Evolutionary conservation across 2,888 invertebrate genomes (phyloP).

Genomic region (Cryptocheilus praepositus): DNA sequence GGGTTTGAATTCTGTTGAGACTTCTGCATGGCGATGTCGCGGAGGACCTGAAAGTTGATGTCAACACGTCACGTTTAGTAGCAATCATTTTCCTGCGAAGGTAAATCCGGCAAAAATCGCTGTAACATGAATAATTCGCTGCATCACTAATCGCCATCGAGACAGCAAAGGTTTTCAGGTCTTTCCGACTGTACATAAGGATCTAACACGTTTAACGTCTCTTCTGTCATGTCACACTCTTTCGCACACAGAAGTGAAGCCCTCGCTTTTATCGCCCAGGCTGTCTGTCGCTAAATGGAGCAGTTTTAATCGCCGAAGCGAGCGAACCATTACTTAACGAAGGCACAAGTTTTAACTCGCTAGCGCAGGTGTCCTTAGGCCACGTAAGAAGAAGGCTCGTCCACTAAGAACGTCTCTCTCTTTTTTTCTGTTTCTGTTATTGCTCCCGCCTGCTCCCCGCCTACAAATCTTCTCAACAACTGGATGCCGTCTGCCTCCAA

Average conservation of each 20-base stretch:
- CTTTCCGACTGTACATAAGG: constrained; percentile 48
- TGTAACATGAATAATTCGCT: no score
- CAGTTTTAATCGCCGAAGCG: neutral
- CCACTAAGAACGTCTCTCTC: constrained; percentile 73
- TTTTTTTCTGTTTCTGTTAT: constrained; percentile 75
- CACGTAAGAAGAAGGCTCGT: constrained; percentile 59
- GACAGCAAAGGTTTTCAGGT: constrained; percentile 34
- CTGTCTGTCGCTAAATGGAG: constrained; percentile 18
- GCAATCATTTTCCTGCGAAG: no score
- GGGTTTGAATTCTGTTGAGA: constrained; percentile 30
- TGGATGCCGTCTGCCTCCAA: constrained; percentile 75
- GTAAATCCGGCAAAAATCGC: no score
- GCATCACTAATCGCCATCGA: no score
- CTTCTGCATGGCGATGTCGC: constrained; percentile 30
- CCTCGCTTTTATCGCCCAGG: constrained; percentile 4
- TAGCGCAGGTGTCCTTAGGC: constrained; percentile 48
- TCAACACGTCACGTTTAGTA: no score
- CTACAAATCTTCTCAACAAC: constrained; percentile 75
- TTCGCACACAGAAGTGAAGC: constrained; percentile 17
- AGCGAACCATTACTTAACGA: constrained; percentile 8
- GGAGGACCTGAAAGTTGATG: constrained; percentile 34
- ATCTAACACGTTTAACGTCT: constrained; percentile 34
- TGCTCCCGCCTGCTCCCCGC: constrained; percentile 74
- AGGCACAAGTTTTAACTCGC: constrained; percentile 10
- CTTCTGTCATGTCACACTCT: constrained; percentile 18